Conservation (phyloP, 2,888 invertebrate species). For the Callimorpha dominula region DNA sequence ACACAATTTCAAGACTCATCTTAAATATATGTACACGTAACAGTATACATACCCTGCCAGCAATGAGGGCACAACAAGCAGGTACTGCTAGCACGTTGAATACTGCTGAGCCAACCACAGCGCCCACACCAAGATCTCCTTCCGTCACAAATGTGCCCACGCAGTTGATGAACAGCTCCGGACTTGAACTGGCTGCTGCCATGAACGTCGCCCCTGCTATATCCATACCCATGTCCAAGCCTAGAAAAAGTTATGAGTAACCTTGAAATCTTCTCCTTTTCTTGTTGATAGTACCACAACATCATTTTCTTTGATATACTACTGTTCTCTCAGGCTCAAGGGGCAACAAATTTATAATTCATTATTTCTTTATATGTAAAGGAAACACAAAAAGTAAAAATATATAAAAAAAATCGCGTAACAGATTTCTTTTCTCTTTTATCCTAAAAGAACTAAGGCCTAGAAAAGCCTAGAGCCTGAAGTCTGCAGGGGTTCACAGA, state of each 20-base stretch:
- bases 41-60: slow-evolving; percentile 79
- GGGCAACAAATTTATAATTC: too few relatives aligned
- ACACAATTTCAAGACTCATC: not conserved
- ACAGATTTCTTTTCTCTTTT: too few relatives aligned
- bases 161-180: slow-evolving; percentile 94
- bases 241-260: slow-evolving; percentile 62
- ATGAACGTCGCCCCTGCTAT: slow-evolving; percentile 96
- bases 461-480: too few relatives aligned
- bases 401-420: too few relatives aligned
- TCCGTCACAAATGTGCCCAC: slow-evolving; percentile 93
- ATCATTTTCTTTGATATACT: too few relatives aligned
- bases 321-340: too few relatives aligned
- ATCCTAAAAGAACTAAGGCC: too few relatives aligned
- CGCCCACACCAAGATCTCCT: slow-evolving; percentile 92
- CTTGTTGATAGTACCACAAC: too few relatives aligned
- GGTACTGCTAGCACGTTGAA: slow-evolving; percentile 93
- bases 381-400: too few relatives aligned
- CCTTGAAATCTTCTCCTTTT: too few relatives aligned
- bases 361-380: too few relatives aligned
- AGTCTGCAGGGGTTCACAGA: too few relatives aligned
- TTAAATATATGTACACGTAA: not conserved
- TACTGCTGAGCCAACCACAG: slow-evolving; percentile 92
- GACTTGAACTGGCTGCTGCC: slow-evolving; percentile 95
- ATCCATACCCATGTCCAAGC: slow-evolving; percentile 89
- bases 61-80: slow-evolving; percentile 90